Base-by-base conservation (phyloP, 2,888 invertebrate genomes). In the Phragmatobia fuliginosa region DNA sequence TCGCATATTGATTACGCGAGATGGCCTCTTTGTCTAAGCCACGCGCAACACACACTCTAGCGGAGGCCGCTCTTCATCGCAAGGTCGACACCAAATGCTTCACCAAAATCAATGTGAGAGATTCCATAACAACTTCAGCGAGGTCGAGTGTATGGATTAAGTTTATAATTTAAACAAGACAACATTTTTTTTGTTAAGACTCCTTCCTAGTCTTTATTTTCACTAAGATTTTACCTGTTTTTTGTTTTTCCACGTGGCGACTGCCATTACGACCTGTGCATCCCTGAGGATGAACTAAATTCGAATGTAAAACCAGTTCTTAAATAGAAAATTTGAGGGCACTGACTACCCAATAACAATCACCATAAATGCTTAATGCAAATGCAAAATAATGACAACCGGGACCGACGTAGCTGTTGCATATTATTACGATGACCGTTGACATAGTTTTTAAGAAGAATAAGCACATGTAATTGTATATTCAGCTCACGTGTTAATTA, bases 1-100 rank as follows among this genome's bases (percentile, higher is more conserved):
- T 77, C 86, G 88, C 88, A 90, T 91, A 90, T 91, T 87, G 87
- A 86, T 82, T 83, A 74, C 80, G 79, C 63, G 72, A 79, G 77
- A 66, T 70, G 84, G 83, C 91, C 90, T 90, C 89, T 89, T 73
- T 77, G 79, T 76, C 83, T 85, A 71, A 77, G 83, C 82, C 62
- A 62, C 71, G 28, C 83, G 78, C 83, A 90, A 90, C 83, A 87
- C 83, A 87, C 88, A 83, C 92, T 92, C 79, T 77, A 88, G 66
- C 77, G 83, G 83, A 87, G 90, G 87, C 72, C 74, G 86, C 85
- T 78, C 88, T 88, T 82, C 79, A 77, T 78, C 83, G 80, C 86
- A 87, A 88, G 89, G 88, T 84, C 85, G 74, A 36, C 65, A 70
- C 78, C 79, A 84, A 88, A 85, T 83, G 83, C 85, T 84, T 80